phyloP scores from a whole-genome alignment of 37 sponge, comb jelly and placozoan genomes.

The Chondrilla cf. caribensis region DNA sequence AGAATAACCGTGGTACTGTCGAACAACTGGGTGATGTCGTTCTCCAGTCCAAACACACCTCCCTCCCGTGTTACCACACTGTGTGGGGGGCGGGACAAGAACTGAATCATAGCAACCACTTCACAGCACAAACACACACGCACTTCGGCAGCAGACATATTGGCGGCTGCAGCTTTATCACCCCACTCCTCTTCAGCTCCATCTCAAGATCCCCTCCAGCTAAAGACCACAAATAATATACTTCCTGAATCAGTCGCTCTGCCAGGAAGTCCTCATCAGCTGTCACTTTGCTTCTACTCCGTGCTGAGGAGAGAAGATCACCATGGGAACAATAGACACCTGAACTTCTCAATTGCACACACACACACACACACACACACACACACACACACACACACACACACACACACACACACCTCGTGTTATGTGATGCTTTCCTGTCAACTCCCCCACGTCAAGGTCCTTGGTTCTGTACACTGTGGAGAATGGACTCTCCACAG shows the following conservation, averaged over 20 bases:
- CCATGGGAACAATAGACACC: neutral
- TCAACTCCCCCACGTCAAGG: neutral
- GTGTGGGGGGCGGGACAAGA: neutral
- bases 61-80: slow-evolving; percentile 57
- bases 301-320: neutral
- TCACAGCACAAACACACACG: neutral
- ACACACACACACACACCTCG: neutral
- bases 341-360: neutral
- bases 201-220: slow-evolving; percentile 93
- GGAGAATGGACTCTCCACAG: slow-evolving; percentile 35
- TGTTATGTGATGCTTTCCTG: neutral
- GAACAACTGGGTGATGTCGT: slow-evolving; percentile 53
- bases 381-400: slow-evolving; percentile 20
- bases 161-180: slow-evolving; percentile 69
- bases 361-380: neutral
- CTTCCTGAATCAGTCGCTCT: slow-evolving; percentile 67
- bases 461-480: slow-evolving; percentile 21
- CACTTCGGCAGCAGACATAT: slow-evolving; percentile 71
- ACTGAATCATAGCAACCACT: too few species aligned
- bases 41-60: slow-evolving; percentile 41
- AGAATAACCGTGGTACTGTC: slow-evolving; percentile 49
- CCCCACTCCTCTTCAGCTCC: slow-evolving; percentile 72
- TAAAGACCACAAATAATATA: slow-evolving; percentile 92
- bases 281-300: neutral
- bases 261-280: slow-evolving; percentile 30